Conservation (phyloP, 2,888 invertebrate species). For the Rhyacophila evoluta region DNA sequence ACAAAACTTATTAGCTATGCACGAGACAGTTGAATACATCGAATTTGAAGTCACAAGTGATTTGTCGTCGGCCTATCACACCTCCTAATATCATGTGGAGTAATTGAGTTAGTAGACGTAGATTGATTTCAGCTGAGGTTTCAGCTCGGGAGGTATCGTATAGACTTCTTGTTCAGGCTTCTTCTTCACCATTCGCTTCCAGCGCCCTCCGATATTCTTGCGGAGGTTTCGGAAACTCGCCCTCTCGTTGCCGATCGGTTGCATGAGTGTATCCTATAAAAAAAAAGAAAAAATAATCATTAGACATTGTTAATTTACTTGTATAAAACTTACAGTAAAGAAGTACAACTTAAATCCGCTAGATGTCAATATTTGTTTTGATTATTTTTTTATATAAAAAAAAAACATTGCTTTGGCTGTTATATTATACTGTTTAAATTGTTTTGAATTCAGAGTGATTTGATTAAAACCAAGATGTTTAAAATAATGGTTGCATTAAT, state of each 20-base stretch:
- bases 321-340: not conserved
- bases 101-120: conserved; percentile 77
- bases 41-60: conserved; percentile 48
- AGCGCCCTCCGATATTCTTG: conserved; percentile 87
- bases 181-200: conserved; percentile 87
- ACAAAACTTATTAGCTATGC: conserved; percentile 47
- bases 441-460: too few species aligned
- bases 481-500: too few species aligned
- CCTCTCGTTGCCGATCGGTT: conserved; percentile 77
- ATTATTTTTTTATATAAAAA: not conserved
- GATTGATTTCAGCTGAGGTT: conserved; percentile 89
- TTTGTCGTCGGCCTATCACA: conserved; percentile 49
- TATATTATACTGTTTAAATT: too few species aligned
- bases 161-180: conserved; percentile 85
- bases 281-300: conserved; percentile 27
- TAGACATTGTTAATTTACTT: conserved; percentile 23
- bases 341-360: not conserved
- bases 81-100: conserved; percentile 48
- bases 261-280: conserved; percentile 82
- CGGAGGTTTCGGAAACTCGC: conserved; percentile 86
- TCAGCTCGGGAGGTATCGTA: conserved; percentile 88
- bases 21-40: conserved; percentile 45
- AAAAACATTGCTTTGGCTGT: too few species aligned
- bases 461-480: too few species aligned
- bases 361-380: not conserved